These are phyloP conservation scores for Drosophila pandora DNA, from an alignment of 1,140 invertebrate genomes.

Conservation along the genomic window DNA sequence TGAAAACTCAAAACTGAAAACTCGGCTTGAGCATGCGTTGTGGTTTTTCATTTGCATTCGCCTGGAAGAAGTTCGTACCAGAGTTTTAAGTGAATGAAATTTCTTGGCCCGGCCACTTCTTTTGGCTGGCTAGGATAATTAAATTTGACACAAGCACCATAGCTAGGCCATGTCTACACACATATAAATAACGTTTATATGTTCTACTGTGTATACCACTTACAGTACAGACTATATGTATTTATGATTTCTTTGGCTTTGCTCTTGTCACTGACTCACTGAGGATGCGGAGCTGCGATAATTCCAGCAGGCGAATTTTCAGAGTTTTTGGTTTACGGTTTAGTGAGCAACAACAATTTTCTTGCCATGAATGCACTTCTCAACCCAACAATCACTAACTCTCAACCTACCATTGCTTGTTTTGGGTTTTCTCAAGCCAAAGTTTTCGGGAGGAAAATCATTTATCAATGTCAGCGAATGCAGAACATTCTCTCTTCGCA, in stretches of 20 bases:
- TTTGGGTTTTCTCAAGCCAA: slow-evolving; percentile 69
- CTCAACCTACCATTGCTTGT: slow-evolving; percentile 6
- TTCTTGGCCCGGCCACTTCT: slow-evolving; percentile 52
- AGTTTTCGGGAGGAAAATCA: slow-evolving; percentile 67
- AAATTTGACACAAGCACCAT: slow-evolving; percentile 54
- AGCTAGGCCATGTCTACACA: background rate
- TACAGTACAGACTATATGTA: slow-evolving; percentile 74
- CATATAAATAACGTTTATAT: background rate
- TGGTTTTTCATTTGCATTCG: slow-evolving; percentile 80
- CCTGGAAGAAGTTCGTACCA: slow-evolving; percentile 60
- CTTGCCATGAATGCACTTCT: slow-evolving; percentile 67
- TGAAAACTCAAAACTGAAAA: slow-evolving; percentile 67
- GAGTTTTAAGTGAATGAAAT: slow-evolving; percentile 78
- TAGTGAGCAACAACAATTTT: slow-evolving; percentile 79
- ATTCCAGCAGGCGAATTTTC: slow-evolving; percentile 58
- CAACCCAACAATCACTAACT: background rate
- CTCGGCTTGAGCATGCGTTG: slow-evolving; percentile 77
- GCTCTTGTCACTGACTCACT: slow-evolving; percentile 46
- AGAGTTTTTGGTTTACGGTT: slow-evolving; percentile 66
- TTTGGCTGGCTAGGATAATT: slow-evolving; percentile 56
- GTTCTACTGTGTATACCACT: slow-evolving; percentile 23
- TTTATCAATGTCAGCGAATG: slow-evolving; percentile 81
- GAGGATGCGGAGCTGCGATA: slow-evolving; percentile 49
- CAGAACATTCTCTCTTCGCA: slow-evolving; percentile 70
- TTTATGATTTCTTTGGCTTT: slow-evolving; percentile 64